A percentile compares a stretch with the other conserved stretches of the same genome.
Evolutionary conservation across 2,797 vertebrate species (phyloP).

Genomic region (Muscicapa comitata): DNA sequence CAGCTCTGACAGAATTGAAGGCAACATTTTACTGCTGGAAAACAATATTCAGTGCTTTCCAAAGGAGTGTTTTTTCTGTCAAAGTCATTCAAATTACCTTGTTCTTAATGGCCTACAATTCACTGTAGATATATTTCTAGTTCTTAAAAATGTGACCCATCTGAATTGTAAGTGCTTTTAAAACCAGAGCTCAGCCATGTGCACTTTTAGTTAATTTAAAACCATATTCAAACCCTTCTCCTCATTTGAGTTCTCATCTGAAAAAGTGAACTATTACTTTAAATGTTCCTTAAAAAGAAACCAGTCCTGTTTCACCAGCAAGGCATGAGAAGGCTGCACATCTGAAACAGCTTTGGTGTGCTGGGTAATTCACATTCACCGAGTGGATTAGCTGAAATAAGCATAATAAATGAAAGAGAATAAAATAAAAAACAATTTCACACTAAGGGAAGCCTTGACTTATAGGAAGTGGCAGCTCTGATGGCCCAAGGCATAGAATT

Average conservation of each 20-base stretch:
- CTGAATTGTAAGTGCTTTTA: not conserved
- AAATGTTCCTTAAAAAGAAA: not conserved
- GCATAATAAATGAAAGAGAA: conserved; percentile 84
- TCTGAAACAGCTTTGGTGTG: conserved; percentile 59
- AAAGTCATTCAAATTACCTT: conserved; percentile 1
- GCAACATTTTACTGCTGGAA: not conserved
- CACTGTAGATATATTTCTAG: not conserved
- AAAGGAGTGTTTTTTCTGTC: not conserved
- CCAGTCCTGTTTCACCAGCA: not conserved
- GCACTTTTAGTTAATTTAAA: not conserved
- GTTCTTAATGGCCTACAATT: not conserved
- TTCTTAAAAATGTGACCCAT: not conserved
- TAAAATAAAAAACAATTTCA: conserved; percentile 80
- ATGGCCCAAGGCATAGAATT: conserved; percentile 77
- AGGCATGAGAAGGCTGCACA: not conserved
- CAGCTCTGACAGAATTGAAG: not conserved
- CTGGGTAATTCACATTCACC: conserved; percentile 60
- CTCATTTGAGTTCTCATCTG: not conserved
- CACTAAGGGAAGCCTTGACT: conserved; percentile 80
- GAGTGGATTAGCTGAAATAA: conserved; percentile 79
- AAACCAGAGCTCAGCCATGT: not conserved
- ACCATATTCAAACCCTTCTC: not conserved
- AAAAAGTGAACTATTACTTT: not conserved
- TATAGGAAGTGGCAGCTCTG: conserved; percentile 83
- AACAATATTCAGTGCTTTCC: not conserved